These are phyloP conservation scores for Acromyrmex charruanus DNA, from an alignment of 1,140 invertebrate species.

Conservation along the genomic window DNA sequence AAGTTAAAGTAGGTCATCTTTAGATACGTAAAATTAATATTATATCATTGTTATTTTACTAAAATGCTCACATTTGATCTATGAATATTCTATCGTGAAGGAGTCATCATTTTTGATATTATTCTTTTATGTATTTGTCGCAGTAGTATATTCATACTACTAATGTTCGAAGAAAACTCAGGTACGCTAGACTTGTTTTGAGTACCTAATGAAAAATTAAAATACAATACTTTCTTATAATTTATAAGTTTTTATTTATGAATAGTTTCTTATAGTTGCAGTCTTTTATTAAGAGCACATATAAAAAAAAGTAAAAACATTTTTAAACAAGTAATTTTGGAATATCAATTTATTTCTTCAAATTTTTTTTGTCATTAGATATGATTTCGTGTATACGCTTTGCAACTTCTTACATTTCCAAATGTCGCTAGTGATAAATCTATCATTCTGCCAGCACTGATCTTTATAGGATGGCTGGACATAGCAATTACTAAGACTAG, in stretches of 20 bases:
- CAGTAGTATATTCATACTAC: conserved; percentile 26
- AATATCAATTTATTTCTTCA: conserved; percentile 2
- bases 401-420: conserved; percentile 60
- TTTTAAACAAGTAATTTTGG: background rate
- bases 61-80: conserved; percentile 25
- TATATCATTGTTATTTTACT: background rate
- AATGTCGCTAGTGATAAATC: conserved; percentile 74
- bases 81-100: background rate
- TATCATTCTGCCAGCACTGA: conserved; percentile 70
- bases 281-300: background rate
- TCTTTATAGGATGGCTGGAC: conserved; percentile 61
- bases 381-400: background rate
- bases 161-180: conserved; percentile 64
- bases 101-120: background rate
- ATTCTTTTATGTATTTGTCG: background rate
- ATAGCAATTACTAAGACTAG: conserved; percentile 72
- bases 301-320: background rate
- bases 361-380: background rate
- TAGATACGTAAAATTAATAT: no score
- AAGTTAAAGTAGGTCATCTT: no score
- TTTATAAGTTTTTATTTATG: background rate
- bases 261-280: background rate
- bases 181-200: conserved; percentile 69
- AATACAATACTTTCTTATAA: background rate
- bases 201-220: conserved; percentile 55